These are phyloP conservation scores for Holocentrus rufus DNA, from an alignment of 2,797 vertebrate species.

Conservation along the genomic window DNA sequence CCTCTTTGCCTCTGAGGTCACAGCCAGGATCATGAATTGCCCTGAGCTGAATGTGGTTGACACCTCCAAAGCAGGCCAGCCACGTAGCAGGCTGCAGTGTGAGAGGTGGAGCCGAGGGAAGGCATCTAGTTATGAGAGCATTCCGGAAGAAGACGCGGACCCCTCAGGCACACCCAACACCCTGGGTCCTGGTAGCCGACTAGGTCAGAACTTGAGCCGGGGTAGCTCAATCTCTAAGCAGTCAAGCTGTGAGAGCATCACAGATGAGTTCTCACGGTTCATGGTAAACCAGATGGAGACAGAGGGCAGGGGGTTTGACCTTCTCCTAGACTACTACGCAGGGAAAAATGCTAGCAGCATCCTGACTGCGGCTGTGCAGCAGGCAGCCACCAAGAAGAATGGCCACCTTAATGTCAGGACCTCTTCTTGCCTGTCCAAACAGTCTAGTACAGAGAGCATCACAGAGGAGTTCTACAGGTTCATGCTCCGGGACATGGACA, in stretches of 20 bases:
- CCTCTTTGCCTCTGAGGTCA: conserved; percentile 92
- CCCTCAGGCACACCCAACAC: conserved; percentile 82
- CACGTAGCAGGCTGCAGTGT: conserved; percentile 89
- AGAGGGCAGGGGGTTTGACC: conserved; percentile 94
- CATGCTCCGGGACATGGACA: conserved; percentile 94
- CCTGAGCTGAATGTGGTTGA: conserved; percentile 90
- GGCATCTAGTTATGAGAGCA: conserved; percentile 95
- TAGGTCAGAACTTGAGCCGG: conserved; percentile 91
- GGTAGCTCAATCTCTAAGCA: conserved; percentile 98
- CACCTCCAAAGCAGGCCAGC: conserved; percentile 88
- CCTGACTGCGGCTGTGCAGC: conserved; percentile 91
- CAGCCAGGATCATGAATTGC: conserved; percentile 95
- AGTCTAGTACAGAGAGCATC: conserved; percentile 98
- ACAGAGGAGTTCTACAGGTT: conserved; percentile 98
- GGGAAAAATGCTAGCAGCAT: conserved; percentile 96
- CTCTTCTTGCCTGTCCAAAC: conserved; percentile 92
- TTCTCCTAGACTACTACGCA: conserved; percentile 96
- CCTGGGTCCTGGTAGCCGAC: conserved; percentile 82
- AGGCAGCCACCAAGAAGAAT: conserved; percentile 89
- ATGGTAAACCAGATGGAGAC: conserved; percentile 99
- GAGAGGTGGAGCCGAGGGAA: conserved; percentile 93
- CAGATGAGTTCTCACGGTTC: conserved; percentile 97
- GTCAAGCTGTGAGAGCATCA: conserved; percentile 99
- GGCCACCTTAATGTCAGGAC: conserved; percentile 89
- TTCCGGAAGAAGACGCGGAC: conserved; percentile 91